Conservation (phyloP, 37 sponge, comb jelly and placozoan genomes). For the Cladorhizidae sp. region DNA sequence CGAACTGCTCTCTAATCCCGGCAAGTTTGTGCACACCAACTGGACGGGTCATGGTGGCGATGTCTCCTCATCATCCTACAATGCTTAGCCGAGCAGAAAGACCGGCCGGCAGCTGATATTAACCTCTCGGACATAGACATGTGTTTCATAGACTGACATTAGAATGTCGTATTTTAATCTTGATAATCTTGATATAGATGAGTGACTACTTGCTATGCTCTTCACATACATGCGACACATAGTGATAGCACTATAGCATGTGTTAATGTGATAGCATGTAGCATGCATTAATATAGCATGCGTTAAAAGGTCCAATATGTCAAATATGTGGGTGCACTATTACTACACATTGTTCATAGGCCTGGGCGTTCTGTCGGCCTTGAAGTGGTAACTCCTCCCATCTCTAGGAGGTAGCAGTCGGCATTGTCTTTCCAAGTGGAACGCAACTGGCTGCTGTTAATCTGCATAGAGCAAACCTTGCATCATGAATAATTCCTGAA, state of each 20-base stretch:
- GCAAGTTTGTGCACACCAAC: constrained; percentile 94
- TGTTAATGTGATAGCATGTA: no score
- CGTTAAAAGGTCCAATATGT: neutral
- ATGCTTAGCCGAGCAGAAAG: constrained; percentile 27
- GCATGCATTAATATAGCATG: no score
- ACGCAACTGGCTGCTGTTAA: constrained; percentile 21
- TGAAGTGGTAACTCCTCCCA: constrained; percentile 62
- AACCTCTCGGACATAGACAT: no score
- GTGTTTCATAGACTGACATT: no score
- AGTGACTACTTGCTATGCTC: no score
- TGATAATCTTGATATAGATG: no score
- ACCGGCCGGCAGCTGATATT: neutral
- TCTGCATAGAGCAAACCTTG: neutral
- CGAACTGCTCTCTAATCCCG: constrained; percentile 85
- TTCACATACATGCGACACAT: no score
- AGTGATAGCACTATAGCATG: no score
- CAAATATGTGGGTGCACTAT: neutral
- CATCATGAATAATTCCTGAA: neutral
- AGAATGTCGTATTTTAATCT: no score
- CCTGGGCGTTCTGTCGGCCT: constrained; percentile 50
- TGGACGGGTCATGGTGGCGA: constrained; percentile 92
- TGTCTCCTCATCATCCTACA: constrained; percentile 79
- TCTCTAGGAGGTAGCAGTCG: constrained; percentile 67
- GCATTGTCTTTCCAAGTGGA: constrained; percentile 69
- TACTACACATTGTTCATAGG: neutral